Evolutionary conservation across 2,888 invertebrate genomes (phyloP).

Genomic region (Netelia virgata): DNA sequence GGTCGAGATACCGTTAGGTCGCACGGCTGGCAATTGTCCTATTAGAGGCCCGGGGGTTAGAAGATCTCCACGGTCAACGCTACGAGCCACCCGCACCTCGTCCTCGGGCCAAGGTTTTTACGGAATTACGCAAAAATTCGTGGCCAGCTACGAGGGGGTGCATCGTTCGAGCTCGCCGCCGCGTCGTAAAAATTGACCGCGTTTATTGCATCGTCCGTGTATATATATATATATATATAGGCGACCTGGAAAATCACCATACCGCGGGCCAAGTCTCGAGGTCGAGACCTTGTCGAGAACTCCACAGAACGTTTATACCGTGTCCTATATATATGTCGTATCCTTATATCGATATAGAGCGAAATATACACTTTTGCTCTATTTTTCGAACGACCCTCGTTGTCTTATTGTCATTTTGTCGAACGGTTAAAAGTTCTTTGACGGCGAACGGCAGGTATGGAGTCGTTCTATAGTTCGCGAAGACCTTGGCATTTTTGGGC

Average conservation of each 20-base stretch:
- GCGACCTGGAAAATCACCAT: slow-evolving; percentile 60
- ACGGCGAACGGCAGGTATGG: slow-evolving; percentile 36
- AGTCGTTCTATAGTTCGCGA: slow-evolving; percentile 18
- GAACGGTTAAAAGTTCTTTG: slow-evolving; percentile 32
- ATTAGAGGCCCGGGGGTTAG: slow-evolving; percentile 56
- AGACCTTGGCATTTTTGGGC: slow-evolving; percentile 45
- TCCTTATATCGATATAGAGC: slow-evolving; percentile 40
- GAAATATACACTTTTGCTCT: slow-evolving; percentile 49
- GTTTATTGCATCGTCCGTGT: slow-evolving; percentile 57
- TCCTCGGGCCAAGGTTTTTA: slow-evolving; percentile 71
- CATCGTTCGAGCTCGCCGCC: slow-evolving; percentile 15
- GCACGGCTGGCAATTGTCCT: slow-evolving; percentile 72
- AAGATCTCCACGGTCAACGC: slow-evolving; percentile 5
- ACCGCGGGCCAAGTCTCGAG: slow-evolving; percentile 58
- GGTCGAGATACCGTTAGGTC: slow-evolving; percentile 80
- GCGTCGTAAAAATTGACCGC: slow-evolving; percentile 65
- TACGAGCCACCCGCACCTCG: slow-evolving; percentile 46
- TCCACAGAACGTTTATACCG: slow-evolving; percentile 1
- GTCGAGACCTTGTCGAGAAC: slow-evolving; percentile 58
- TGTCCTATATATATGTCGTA: neutral
- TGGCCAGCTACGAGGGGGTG: slow-evolving; percentile 41
- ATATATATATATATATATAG: slow-evolving; percentile 16
- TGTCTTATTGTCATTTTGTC: slow-evolving; percentile 42
- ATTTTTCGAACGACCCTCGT: slow-evolving; percentile 57
- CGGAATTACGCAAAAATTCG: slow-evolving; percentile 63